A percentile compares a stretch with the other conserved stretches of the same genome.
These are phyloP conservation scores for Paratrypauchen microcephalus DNA, from an alignment of 2,797 vertebrate species.

Conservation along the genomic window DNA sequence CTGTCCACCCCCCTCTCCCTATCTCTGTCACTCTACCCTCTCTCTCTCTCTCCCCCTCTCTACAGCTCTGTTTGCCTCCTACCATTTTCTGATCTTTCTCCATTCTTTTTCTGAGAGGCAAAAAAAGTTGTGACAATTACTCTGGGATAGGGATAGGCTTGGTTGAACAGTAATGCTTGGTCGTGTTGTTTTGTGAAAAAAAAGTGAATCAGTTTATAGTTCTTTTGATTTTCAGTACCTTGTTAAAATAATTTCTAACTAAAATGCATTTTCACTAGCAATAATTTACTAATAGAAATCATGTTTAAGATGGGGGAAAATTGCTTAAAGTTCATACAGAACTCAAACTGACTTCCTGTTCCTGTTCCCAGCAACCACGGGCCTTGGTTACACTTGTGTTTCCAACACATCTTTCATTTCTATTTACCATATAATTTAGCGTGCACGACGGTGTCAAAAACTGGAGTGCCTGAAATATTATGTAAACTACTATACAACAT, in stretches of 20 bases:
- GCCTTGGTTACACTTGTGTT: not conserved
- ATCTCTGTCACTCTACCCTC: no score
- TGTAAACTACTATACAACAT: not conserved
- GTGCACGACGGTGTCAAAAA: no score
- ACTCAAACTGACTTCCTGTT: not conserved
- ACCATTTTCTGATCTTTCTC: conserved; percentile 40
- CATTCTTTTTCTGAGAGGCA: conserved; percentile 39
- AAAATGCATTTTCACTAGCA: not conserved
- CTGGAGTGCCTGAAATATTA: no score
- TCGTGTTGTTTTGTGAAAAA: not conserved
- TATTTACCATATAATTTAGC: no score
- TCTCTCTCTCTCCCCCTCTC: not conserved
- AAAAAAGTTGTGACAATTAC: conserved; percentile 28
- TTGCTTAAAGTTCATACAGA: not conserved
- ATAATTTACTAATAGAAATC: no score
- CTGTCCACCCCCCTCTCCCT: no score
- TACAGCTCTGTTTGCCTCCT: conserved; percentile 44
- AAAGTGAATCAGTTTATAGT: not conserved
- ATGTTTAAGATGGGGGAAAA: no score
- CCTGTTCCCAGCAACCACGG: not conserved
- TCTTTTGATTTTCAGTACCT: no score
- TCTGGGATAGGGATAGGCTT: conserved; percentile 29
- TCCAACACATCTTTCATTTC: no score
- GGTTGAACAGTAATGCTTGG: not conserved
- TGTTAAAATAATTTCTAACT: not conserved